Evolutionary conservation across 1,140 invertebrate species (phyloP), one percentile per base, ranked within the genome.

Genomic region (Drosophila takahashii): DNA sequence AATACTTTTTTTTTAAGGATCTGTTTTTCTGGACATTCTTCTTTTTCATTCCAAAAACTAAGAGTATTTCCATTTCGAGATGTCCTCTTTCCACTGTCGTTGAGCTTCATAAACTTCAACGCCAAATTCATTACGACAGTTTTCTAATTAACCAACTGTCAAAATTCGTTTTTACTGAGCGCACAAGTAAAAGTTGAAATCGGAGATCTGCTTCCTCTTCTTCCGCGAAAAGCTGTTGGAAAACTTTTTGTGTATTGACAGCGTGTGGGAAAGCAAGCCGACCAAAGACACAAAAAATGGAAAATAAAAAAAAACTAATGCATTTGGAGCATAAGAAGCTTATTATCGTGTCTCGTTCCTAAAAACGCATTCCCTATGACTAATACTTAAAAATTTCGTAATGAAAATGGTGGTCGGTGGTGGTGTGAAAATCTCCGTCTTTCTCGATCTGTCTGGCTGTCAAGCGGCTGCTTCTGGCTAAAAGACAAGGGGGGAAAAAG

Each of bases 101-200:
- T 27, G 32, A 64, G 61, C 57, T 37, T 39, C 48, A 64, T 51
- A 50, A 74, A 65, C 72, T 51, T 60, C 56, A 69, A 59, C 42
- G 44, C 41, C 62, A 52, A 77, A 77, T 60, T 56, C 74, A 77
- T 77, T 77, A 77, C 64, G 74, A 77, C 74, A 77, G 73, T 77
- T 77, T 77, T 77, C 73, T 77, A 77, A 77, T 77, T 77, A 77
- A 77, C 73, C 45, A 69, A 67, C 56, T 77, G 74, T 77, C 74
- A 77, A 77, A 77, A 76, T 69, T 69, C 18, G 41, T 69, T 69
- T 67, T 70, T 67, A 56, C 48, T 39, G 16, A 39, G 51, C 39
- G 36, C 72, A 65, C 47, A 76, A 74, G 71, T 76, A 76, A 76
- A 76, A 76, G 73, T 76, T 39, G 60, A 76, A 76, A 61, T 66